A percentile compares a stretch with the other conserved stretches of the same genome.
These are phyloP conservation scores for Passer domesticus DNA, from an alignment of 2,113 vertebrate species.

Conservation along the genomic window DNA sequence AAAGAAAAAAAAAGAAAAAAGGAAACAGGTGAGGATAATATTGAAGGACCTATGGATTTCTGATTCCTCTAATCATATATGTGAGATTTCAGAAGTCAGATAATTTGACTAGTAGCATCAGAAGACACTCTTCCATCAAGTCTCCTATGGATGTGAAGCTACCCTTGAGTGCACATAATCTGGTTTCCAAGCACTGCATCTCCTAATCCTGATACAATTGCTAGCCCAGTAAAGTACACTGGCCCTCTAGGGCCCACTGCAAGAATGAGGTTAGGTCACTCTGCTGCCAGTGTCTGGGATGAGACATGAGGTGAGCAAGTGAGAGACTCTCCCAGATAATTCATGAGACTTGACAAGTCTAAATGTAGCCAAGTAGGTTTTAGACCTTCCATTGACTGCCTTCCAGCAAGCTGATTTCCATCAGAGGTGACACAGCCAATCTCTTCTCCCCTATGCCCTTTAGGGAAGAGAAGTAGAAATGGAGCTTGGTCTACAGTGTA, in stretches of 20 bases:
- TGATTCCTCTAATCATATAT: not conserved
- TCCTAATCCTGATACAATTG: not conserved
- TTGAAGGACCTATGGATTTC: not conserved
- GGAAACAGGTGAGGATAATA: not conserved
- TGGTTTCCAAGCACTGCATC: not conserved
- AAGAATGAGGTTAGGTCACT: not conserved
- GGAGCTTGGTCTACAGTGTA: not conserved
- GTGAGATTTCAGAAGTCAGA: not conserved
- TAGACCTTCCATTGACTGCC: not conserved
- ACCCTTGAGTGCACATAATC: not conserved
- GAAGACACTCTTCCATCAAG: not conserved
- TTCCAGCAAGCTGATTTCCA: conserved; percentile 4
- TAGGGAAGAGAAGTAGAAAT: not conserved
- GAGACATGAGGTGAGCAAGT: not conserved
- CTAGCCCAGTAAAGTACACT: not conserved
- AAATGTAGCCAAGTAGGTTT: conserved; percentile 20
- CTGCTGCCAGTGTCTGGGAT: not conserved
- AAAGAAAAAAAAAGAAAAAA: not conserved
- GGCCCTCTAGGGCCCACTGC: not conserved
- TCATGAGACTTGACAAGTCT: conserved; percentile 4
- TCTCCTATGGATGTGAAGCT: not conserved
- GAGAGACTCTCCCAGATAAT: not conserved
- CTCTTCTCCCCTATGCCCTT: not conserved
- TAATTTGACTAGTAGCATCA: not conserved
- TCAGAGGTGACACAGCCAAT: conserved; percentile 16